Base-by-base conservation (phyloP, 1,140 invertebrate species). In the Brachionus asplanchnoidis region DNA sequence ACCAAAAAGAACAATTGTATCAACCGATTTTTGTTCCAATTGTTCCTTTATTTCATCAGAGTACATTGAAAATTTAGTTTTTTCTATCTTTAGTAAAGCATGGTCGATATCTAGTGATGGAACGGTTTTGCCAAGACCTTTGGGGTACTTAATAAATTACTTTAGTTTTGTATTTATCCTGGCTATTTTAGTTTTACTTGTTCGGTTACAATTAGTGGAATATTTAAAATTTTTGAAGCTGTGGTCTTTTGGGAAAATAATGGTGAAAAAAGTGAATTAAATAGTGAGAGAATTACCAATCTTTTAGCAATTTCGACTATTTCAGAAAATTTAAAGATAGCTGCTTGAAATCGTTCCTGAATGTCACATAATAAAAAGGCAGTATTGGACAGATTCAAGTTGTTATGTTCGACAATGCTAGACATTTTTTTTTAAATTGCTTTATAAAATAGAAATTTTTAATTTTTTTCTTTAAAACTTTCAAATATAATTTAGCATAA, bases 11-110 rank as follows among this genome's bases (percentile, higher is more conserved):
- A 77, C 73, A 46, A 77, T 44, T 8, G 14, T 77, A 46, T 77
- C 9, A 46, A 77, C 46, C 1, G 17, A 46, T 9, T 77, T 77
- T 46, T 46, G 1, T 11, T 26, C 44, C 11, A 92, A 87, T 14
- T 91, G 85, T 65, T 89, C 88, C 66, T 92, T 89, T 26, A 95
- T 91, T 87, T 94, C 93, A 0, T 93, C 93, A 65, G 93, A 92
- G 44, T 92, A 89, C 95, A 97, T 97, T 60, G 94, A 95, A 88
- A 97, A 97, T 86, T 91, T 91, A 1, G 94, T 95, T 89, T 97
- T 97, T 17, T 92, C 88, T 87, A 93, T 92, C 12, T 32, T 77
- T 1, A 77, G 4, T 1, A 40, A 12, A 28, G 90, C 87, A 84
- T 89, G 79, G 89, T 88, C 70, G 86, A 90, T 3, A n/a, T 89